Evolutionary conservation across 2,113 vertebrate genomes (phyloP).

Genomic region (Dasypus novemcinctus): DNA sequence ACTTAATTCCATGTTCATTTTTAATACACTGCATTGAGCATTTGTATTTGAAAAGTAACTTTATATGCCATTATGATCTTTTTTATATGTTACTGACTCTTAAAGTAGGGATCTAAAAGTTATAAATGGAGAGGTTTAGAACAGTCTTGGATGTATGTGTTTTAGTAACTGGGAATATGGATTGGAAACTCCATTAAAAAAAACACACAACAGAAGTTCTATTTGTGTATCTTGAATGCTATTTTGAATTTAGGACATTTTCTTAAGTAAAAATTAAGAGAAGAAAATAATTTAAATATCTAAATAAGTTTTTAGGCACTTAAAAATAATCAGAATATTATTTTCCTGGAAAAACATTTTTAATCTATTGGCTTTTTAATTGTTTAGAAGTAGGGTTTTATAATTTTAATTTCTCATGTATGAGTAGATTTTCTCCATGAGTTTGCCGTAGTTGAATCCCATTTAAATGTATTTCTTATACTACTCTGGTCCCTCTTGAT

Average conservation of each 20-base stretch:
- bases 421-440: not conserved
- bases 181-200: not conserved
- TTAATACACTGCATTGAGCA: constrained; percentile 42
- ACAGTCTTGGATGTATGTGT: not conserved
- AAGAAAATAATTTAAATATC: constrained; percentile 18
- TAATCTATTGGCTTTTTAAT: constrained; percentile 29
- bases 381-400: not conserved
- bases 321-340: not conserved
- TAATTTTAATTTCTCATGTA: not conserved
- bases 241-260: constrained; percentile 46
- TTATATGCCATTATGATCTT: not conserved
- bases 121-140: constrained; percentile 16
- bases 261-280: constrained; percentile 11
- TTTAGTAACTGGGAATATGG: not conserved
- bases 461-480: not conserved
- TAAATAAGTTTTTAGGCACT: not conserved
- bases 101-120: not conserved
- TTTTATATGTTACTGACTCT: not conserved
- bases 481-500: not conserved
- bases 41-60: constrained; percentile 26
- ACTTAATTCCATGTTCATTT: not conserved
- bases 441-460: not conserved
- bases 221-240: not conserved
- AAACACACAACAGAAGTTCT: not conserved
- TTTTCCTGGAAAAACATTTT: not conserved